Evolutionary conservation across 2,888 invertebrate genomes (phyloP).

Genomic region (Dryococelus australis): DNA sequence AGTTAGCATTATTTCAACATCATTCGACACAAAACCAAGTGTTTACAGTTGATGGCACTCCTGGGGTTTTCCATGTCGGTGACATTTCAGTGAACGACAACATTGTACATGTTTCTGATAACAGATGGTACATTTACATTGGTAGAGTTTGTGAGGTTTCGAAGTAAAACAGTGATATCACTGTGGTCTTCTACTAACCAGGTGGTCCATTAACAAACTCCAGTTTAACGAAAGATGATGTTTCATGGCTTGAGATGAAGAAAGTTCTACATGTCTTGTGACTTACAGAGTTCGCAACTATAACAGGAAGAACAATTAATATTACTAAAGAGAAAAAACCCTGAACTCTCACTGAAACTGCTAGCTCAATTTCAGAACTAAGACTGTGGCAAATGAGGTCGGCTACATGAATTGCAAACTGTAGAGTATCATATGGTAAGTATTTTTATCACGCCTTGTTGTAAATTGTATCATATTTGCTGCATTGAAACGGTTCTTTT

Average conservation of each 20-base stretch:
- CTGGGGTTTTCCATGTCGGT: too few relatives aligned
- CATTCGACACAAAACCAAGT: slow-evolving; percentile 11
- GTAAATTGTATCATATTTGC: too few relatives aligned
- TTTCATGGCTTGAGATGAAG: not conserved
- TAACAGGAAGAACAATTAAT: slow-evolving; percentile 19
- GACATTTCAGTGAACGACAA: not conserved
- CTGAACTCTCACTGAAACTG: not conserved
- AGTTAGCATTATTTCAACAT: not conserved
- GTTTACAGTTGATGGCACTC: not conserved
- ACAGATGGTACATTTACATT: slow-evolving; percentile 24
- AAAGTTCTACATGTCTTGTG: not conserved
- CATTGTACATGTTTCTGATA: not conserved
- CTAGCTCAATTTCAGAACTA: not conserved
- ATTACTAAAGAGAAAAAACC: not conserved
- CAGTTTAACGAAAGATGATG: not conserved
- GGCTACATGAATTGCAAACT: not conserved
- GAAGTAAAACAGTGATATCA: not conserved
- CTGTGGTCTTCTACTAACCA: not conserved
- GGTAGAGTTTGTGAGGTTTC: slow-evolving; percentile 6
- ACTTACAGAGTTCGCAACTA: not conserved
- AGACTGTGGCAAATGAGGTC: not conserved
- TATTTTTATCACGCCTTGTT: not conserved
- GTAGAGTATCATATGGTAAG: not conserved
- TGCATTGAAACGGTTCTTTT: too few relatives aligned
- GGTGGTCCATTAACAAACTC: not conserved